Evolutionary conservation across 2,797 vertebrate genomes (phyloP).

Genomic region (Rhinoraja longicauda): DNA sequence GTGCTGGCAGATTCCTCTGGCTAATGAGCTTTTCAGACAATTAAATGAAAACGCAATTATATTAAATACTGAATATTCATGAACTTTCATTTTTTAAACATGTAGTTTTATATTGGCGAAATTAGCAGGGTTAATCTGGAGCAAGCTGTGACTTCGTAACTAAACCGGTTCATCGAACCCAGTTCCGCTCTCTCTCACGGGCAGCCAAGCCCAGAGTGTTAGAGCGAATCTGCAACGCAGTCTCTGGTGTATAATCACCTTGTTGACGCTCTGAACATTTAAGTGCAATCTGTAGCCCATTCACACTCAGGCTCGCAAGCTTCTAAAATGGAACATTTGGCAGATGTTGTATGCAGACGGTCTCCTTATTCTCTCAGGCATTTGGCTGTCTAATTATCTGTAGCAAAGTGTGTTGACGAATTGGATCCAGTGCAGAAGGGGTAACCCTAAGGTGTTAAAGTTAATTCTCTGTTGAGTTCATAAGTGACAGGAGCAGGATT

Average conservation of each 20-base stretch:
- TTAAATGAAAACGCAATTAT: slow-evolving; percentile 30
- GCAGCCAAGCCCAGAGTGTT: neutral
- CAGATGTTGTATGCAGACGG: slow-evolving; percentile 52
- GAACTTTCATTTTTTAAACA: neutral
- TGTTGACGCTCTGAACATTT: slow-evolving; percentile 52
- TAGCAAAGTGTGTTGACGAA: slow-evolving; percentile 54
- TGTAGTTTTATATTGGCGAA: neutral
- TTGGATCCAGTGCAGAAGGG: slow-evolving; percentile 52
- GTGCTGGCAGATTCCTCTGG: neutral
- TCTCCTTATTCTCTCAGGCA: slow-evolving; percentile 50
- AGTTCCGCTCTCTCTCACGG: slow-evolving; percentile 1
- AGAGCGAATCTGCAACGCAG: slow-evolving; percentile 49
- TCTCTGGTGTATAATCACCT: slow-evolving; percentile 55
- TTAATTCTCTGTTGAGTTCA: slow-evolving; percentile 45
- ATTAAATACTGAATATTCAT: slow-evolving; percentile 32
- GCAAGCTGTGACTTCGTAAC: neutral
- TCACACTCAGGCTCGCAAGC: slow-evolving; percentile 52
- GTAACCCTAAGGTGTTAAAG: slow-evolving; percentile 52
- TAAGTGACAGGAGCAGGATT: too few species aligned
- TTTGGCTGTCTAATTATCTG: slow-evolving; percentile 59
- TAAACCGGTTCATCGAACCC: slow-evolving; percentile 11
- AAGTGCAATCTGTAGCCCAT: slow-evolving; percentile 52
- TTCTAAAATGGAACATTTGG: slow-evolving; percentile 52
- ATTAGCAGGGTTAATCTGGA: neutral
- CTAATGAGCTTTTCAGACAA: slow-evolving; percentile 33